Conservation (phyloP, 2,888 invertebrate genomes). For the Andrena flavipes region DNA sequence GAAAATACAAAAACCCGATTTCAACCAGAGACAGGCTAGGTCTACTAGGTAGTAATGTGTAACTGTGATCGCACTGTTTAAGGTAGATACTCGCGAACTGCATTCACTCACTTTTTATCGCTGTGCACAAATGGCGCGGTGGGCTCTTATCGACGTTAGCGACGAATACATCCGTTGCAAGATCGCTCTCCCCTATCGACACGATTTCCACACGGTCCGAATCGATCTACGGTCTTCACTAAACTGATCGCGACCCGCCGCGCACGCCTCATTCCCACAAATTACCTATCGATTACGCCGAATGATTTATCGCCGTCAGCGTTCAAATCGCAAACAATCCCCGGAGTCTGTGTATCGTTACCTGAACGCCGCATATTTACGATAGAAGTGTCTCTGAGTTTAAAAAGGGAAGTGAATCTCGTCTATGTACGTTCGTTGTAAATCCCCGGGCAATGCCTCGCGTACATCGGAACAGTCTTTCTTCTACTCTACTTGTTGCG, state of each 20-base stretch:
- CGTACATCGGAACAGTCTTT: neutral
- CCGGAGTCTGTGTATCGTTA: neutral
- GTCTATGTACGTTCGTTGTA: neutral
- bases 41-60: no score
- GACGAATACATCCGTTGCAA: neutral
- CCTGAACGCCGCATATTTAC: neutral
- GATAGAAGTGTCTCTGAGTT: no score
- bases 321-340: neutral
- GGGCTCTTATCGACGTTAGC: neutral
- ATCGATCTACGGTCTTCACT: neutral
- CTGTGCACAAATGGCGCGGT: no score
- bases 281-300: constrained; percentile 20
- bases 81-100: neutral
- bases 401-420: neutral
- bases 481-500: neutral
- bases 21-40: no score
- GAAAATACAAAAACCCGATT: no score
- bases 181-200: neutral
- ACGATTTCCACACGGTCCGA: neutral
- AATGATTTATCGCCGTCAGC: constrained; percentile 9
- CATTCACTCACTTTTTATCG: neutral
- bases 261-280: neutral
- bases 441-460: neutral
- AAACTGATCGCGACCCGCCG: neutral
- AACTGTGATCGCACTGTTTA: no score